Conservation (phyloP, 2,797 vertebrate genomes). For the Siniperca obscura region DNA sequence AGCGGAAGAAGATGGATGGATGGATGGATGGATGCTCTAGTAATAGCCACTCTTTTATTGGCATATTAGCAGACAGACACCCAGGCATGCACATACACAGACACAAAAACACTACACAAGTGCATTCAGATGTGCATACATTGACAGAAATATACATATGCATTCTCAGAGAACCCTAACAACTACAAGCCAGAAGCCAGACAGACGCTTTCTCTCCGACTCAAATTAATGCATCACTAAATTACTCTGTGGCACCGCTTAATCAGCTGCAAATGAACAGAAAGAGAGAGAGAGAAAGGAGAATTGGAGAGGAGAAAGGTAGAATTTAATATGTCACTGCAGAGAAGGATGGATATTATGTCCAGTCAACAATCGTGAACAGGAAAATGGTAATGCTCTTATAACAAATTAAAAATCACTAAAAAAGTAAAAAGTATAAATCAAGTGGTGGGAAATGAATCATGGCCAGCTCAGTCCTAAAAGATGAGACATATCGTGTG, state of each 20-base stretch:
- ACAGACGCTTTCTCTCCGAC: constrained; percentile 25
- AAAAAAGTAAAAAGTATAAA: not conserved
- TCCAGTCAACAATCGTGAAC: constrained; percentile 23
- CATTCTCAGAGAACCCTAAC: not conserved
- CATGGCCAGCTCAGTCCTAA: not conserved
- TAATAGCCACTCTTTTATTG: constrained; percentile 38
- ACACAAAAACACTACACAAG: constrained; percentile 1
- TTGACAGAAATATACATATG: not conserved
- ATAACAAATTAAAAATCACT: constrained; percentile 10
- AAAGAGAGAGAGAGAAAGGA: constrained; percentile 15
- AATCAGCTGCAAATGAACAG: constrained; percentile 47
- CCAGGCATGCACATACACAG: not conserved
- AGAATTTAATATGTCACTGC: constrained; percentile 36
- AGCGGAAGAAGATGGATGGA: too few species aligned
- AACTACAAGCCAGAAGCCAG: constrained; percentile 16
- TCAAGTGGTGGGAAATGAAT: not conserved
- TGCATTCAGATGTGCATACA: not conserved
- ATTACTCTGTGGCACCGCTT: constrained; percentile 15
- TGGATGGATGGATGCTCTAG: too few species aligned
- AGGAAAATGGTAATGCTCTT: constrained; percentile 4
- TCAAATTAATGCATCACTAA: constrained; percentile 44
- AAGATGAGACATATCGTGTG: constrained; percentile 1
- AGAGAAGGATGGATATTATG: constrained; percentile 13
- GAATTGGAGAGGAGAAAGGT: constrained; percentile 21
- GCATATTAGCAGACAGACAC: constrained; percentile 31